Evolutionary conservation across 2,888 invertebrate species (phyloP).

Genomic region (Monochamus alternatus): DNA sequence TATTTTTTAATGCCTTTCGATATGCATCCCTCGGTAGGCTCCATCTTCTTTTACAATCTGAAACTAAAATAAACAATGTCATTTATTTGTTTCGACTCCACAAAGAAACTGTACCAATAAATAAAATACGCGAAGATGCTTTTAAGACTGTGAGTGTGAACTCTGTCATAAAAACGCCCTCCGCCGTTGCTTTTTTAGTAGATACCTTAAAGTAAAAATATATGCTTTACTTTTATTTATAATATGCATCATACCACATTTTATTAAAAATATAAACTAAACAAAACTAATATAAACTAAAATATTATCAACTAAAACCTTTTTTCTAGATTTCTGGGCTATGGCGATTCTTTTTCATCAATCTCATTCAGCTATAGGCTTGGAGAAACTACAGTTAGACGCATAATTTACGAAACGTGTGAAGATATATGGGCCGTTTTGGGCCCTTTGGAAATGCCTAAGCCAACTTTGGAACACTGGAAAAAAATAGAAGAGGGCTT

Average conservation of each 20-base stretch:
- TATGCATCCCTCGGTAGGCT: slow-evolving; percentile 39
- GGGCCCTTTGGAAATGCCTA: slow-evolving; percentile 45
- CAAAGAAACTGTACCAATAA: no score
- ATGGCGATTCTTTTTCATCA: slow-evolving; percentile 43
- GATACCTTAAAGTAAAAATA: no score
- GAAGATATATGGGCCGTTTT: slow-evolving; percentile 43
- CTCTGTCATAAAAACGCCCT: no score
- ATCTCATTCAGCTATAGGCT: slow-evolving; percentile 45
- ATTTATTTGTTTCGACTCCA: background rate
- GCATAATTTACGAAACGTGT: slow-evolving; percentile 46
- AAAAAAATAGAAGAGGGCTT: slow-evolving; percentile 44
- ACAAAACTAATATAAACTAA: background rate
- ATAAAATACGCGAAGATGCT: no score
- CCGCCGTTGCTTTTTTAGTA: no score
- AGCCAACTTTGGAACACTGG: slow-evolving; percentile 43
- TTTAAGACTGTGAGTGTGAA: no score
- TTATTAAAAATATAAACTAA: no score
- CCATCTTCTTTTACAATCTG: slow-evolving; percentile 46
- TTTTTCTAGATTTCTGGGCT: slow-evolving; percentile 37
- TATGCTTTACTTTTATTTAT: no score
- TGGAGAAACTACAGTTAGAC: slow-evolving; percentile 45
- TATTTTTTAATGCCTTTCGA: slow-evolving; percentile 39
- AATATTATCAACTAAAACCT: slow-evolving; percentile 2
- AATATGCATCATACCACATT: no score
- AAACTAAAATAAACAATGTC: slow-evolving; percentile 31